Percentiles rank a stretch among this genome's conserved stretches.
These are phyloP conservation scores for Silurus glanis DNA, from an alignment of 2,113 vertebrate genomes.

Conservation along the genomic window DNA sequence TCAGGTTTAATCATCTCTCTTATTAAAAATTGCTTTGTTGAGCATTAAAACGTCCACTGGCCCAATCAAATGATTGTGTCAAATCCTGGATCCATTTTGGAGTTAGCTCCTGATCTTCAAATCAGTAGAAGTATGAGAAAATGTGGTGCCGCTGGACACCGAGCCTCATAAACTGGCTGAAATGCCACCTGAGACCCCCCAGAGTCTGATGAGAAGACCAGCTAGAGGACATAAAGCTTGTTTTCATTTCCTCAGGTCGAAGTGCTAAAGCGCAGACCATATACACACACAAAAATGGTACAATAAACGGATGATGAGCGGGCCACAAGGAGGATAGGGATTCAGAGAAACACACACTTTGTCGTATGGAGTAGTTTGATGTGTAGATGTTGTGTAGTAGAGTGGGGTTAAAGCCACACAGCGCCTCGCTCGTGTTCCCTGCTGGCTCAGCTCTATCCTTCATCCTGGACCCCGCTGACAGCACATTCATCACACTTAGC, in stretches of 20 bases:
- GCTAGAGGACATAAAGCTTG: constrained; percentile 66
- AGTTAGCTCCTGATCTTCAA: constrained; percentile 56
- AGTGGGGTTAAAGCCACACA: constrained; percentile 52
- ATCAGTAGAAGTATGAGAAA: constrained; percentile 49
- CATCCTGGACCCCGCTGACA: constrained; percentile 64
- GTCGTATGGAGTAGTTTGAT: not conserved
- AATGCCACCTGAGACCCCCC: constrained; percentile 71
- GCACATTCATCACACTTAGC: constrained; percentile 70
- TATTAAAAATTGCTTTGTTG: not conserved
- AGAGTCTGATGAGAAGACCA: constrained; percentile 60
- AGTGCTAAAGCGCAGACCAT: constrained; percentile 31
- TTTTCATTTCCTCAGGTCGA: constrained; percentile 57
- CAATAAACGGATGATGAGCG: constrained; percentile 1
- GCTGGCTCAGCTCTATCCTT: constrained; percentile 63
- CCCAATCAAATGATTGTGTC: not conserved
- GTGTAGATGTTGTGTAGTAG: not conserved
- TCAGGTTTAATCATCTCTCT: not conserved
- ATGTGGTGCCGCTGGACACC: constrained; percentile 47
- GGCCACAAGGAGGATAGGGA: not conserved
- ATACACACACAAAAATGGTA: not conserved
- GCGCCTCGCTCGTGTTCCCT: constrained; percentile 56
- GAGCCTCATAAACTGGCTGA: constrained; percentile 64
- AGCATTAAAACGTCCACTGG: not conserved
- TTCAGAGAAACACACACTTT: not conserved
- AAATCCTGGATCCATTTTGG: constrained; percentile 10